Evolutionary conservation across 2,113 vertebrate genomes (phyloP).

Genomic region (Corydoras maculifer): DNA sequence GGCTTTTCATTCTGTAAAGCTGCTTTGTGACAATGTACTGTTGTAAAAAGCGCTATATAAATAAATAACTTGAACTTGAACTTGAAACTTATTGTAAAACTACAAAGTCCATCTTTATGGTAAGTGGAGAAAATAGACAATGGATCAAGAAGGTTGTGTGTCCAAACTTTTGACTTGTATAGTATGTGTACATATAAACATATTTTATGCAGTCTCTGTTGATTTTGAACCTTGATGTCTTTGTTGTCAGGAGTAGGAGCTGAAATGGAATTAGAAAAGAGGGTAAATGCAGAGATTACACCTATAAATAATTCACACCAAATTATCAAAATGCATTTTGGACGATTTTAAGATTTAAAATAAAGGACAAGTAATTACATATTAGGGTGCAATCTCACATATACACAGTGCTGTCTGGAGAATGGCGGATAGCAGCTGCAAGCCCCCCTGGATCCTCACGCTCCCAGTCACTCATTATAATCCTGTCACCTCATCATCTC

Average conservation of each 20-base stretch:
- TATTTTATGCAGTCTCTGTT: too few relatives aligned
- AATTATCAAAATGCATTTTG: constrained; percentile 39
- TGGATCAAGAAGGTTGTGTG: too few relatives aligned
- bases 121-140: too few relatives aligned
- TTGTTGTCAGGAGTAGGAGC: constrained; percentile 28
- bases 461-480: constrained; percentile 43
- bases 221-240: constrained; percentile 6
- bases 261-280: constrained; percentile 20
- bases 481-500: constrained; percentile 46
- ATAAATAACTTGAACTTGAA: too few relatives aligned
- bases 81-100: too few relatives aligned
- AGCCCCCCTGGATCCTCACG: constrained; percentile 7
- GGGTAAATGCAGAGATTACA: constrained; percentile 36
- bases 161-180: too few relatives aligned
- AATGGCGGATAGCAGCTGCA: constrained; percentile 19
- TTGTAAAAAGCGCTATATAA: too few relatives aligned
- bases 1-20: too few relatives aligned
- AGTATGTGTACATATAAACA: too few relatives aligned
- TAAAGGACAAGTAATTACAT: constrained; percentile 41
- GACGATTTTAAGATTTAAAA: constrained; percentile 34
- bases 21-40: too few relatives aligned
- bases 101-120: too few relatives aligned
- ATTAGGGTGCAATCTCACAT: constrained; percentile 42
- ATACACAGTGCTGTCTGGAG: constrained; percentile 25
- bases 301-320: constrained; percentile 43